A percentile compares a stretch with the other conserved stretches of the same genome.
Conservation (phyloP, 1,140 invertebrate genomes). For the Leptinotarsa defecta region DNA sequence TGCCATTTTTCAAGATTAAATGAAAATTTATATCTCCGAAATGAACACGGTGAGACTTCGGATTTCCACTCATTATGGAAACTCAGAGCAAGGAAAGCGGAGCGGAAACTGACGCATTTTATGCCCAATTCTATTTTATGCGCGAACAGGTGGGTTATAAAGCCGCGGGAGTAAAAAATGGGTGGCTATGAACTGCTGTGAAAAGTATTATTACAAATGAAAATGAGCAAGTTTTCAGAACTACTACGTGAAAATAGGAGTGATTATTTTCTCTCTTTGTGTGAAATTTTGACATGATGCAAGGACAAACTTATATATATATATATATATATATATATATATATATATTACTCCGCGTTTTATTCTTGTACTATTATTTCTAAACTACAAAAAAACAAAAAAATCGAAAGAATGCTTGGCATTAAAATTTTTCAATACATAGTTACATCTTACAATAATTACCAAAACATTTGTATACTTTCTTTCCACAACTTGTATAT, state of each 20-base stretch:
- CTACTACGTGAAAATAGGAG: not conserved
- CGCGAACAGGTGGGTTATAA: constrained; percentile 15
- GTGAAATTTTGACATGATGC: no score
- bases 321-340: no score
- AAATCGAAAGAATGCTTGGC: no score
- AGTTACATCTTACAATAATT: no score
- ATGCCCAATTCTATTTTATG: constrained; percentile 10
- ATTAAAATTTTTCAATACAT: no score
- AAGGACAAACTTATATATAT: no score
- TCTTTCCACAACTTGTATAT: no score
- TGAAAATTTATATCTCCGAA: constrained; percentile 1
- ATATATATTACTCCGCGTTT: no score
- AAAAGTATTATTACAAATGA: not conserved
- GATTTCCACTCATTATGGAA: constrained; percentile 17
- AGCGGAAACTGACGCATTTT: constrained; percentile 3
- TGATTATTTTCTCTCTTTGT: no score
- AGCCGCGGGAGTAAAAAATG: not conserved
- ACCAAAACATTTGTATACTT: no score
- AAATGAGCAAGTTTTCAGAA: not conserved
- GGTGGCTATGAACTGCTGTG: not conserved
- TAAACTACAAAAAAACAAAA: no score
- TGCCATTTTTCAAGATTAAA: not conserved
- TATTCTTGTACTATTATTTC: no score
- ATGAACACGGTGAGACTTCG: constrained; percentile 7
- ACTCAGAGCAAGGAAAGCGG: constrained; percentile 3